A percentile compares a stretch with the other conserved stretches of the same genome.
These are phyloP conservation scores for Acronicta leporina DNA, from an alignment of 2,888 invertebrate genomes.

Conservation along the genomic window DNA sequence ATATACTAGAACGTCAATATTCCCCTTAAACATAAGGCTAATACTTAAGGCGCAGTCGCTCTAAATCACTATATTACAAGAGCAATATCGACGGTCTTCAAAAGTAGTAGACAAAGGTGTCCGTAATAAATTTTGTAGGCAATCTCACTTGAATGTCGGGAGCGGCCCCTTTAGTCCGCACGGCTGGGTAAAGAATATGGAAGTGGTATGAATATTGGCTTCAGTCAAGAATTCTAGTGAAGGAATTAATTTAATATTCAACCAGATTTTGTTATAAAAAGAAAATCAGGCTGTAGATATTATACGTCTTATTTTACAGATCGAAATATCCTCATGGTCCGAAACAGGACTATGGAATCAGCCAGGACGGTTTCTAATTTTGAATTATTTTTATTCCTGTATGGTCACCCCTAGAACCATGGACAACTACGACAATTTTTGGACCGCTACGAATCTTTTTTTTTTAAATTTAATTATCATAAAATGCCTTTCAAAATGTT, in stretches of 20 bases:
- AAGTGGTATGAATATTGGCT: constrained; percentile 14
- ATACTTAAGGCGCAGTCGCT: constrained; percentile 21
- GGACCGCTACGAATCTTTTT: too few relatives aligned
- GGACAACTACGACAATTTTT: too few relatives aligned
- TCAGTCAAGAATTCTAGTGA: constrained; percentile 16
- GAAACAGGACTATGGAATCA: too few relatives aligned
- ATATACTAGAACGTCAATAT: constrained; percentile 18
- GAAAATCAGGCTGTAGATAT: too few relatives aligned
- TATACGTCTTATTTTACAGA: too few relatives aligned
- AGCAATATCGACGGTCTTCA: constrained; percentile 50
- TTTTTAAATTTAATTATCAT: too few relatives aligned
- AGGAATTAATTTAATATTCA: neutral
- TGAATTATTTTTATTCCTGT: too few relatives aligned
- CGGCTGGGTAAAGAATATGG: constrained; percentile 23
- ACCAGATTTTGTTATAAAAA: neutral
- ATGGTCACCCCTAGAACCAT: too few relatives aligned
- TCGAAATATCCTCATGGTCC: too few relatives aligned
- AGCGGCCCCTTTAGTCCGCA: constrained; percentile 4
- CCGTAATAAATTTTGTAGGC: constrained; percentile 54
- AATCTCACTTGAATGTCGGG: constrained; percentile 46
- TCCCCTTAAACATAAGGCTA: constrained; percentile 23
- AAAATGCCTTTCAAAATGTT: too few relatives aligned
- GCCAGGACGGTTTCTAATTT: too few relatives aligned
- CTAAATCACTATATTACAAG: constrained; percentile 51
- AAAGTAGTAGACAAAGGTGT: constrained; percentile 49